Base-by-base conservation (phyloP, 2,113 vertebrate species). In the Grallaria varia region DNA sequence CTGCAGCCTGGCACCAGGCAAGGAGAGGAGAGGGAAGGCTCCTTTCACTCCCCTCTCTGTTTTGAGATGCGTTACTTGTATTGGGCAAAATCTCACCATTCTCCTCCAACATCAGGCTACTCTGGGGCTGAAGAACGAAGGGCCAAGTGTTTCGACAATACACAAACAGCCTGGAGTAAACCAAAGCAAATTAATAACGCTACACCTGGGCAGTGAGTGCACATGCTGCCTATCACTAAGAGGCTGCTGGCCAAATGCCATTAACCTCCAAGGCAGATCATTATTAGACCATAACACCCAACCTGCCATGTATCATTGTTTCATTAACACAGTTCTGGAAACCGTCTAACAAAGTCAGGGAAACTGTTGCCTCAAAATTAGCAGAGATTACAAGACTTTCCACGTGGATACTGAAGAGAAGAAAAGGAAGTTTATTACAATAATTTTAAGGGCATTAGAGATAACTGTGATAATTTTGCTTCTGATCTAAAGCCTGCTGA, bases 261-360 rank as follows among this genome's bases (percentile, higher is more conserved):
- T 97, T 97, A 96, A 96, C 90, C 92, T 95, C 86, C 90, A 22
- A 96, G 96, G 93, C 86, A 96, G 74, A 95, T 85, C 45, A 2
- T 92, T 95, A 93, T 89, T 86, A 86, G 88, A 78, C 92, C 95
- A 93, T 84, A 95, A 94, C 93, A 96, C 88, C 85, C 90, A 93
- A 96, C 86, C 93, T 95, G 90, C 79, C 88, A 89, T 92, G 86
- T 95, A 92, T 96, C 96, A 97, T 92, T 95, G 96, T 90, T 96
- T 94, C 93, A 97, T 97, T 97, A 97, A 78, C 86, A 75, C 95
- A 69, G 88, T 89, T 92, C 95, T 97, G 95, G 95, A 96, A 95
- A 96, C 67, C 83, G 37, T 97, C 96, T 96, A 94, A 95, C 87
- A 94, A 86, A 93, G 88, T 53, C 92, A 93, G 90, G 69, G 88